Evolutionary conservation across 2,797 vertebrate genomes (phyloP), one percentile per base, ranked within the genome.

Genomic region (Coregonus suidteri): DNA sequence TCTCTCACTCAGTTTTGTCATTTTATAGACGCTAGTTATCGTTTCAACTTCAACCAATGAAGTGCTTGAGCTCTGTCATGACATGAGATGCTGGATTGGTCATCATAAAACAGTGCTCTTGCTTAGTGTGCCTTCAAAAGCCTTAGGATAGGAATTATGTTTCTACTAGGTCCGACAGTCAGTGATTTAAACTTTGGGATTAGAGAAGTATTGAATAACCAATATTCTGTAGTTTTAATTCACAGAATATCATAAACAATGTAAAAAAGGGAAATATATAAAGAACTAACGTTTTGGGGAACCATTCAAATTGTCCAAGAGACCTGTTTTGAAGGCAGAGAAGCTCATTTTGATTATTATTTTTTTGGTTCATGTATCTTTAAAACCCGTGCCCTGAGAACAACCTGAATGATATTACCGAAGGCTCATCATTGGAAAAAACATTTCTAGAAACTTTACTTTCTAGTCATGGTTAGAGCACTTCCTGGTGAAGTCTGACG

Each of bases 51-150:
- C 75, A 83, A 84, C 82, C 64, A 75, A 77, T 87, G 88, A 90
- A 86, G 88, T 92, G 83, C 66, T 86, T 82, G 86, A 87, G 78
- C 85, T 47, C 82, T 76, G 85, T 82, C 65, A 78, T 84, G 82
- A 81, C 65, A 79, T 84, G 80, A 85, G 87, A 87, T 88, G 84
- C 80, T 68, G 64, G 6, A 7, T 62, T 7, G 9, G 81, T 74
- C 59, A 54, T 59, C 20, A 16, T 41, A 16, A 47, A 71, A 62
- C 25, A 41, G 79, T 75, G 83, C 81, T 87, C 9, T 83, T 81
- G 86, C 64, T 87, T 79, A 35, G 74, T 79, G 20, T 91, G 80
- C 88, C 74, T 90, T 92, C 87, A 84, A 83, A 85, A 86, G 89
- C 86, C 88, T 75, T 84, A 67, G 41, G 41, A n/a, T 71, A 76